phyloP scores from a whole-genome alignment of 1,140 invertebrate species.

The Drosophila pseudoananassae region DNA sequence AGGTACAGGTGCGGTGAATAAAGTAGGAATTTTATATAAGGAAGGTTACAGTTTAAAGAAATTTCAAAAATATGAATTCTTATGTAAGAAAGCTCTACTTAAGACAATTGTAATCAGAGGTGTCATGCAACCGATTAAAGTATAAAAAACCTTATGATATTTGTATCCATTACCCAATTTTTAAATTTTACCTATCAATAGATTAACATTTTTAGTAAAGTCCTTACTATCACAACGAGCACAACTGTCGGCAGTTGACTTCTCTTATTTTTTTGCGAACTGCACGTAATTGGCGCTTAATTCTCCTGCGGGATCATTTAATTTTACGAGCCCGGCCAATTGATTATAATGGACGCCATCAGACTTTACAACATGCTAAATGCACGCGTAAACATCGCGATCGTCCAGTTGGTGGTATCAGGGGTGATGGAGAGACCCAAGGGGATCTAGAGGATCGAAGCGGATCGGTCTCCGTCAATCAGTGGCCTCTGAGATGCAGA shows the following conservation, averaged over 20 bases:
- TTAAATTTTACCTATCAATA: no score
- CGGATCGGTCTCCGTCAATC: slow-evolving; percentile 64
- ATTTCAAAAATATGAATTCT: background rate
- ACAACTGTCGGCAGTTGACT: slow-evolving; percentile 6
- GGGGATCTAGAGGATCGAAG: slow-evolving; percentile 30
- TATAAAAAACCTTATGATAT: no score
- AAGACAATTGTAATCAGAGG: no score
- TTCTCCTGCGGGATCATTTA: slow-evolving; percentile 84
- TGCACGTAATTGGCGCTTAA: slow-evolving; percentile 83
- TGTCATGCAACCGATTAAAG: no score
- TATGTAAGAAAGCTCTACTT: no score
- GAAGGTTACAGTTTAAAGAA: background rate
- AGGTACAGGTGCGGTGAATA: slow-evolving; percentile 2
- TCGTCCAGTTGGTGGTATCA: slow-evolving; percentile 1
- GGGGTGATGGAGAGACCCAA: background rate
- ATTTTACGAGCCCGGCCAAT: slow-evolving; percentile 83
- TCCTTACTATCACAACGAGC: background rate
- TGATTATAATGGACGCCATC: slow-evolving; percentile 84
- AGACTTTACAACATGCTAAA: slow-evolving; percentile 84
- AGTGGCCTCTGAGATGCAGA: slow-evolving; percentile 42
- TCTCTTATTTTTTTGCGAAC: slow-evolving; percentile 42
- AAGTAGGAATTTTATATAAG: background rate
- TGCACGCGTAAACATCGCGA: slow-evolving; percentile 80
- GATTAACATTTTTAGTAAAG: background rate
- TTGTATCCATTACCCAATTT: background rate